Percentiles rank a stretch among this genome's conserved stretches.
These are phyloP conservation scores for Eugnorisma glareosa DNA, from an alignment of 2,888 invertebrate species.

Conservation along the genomic window DNA sequence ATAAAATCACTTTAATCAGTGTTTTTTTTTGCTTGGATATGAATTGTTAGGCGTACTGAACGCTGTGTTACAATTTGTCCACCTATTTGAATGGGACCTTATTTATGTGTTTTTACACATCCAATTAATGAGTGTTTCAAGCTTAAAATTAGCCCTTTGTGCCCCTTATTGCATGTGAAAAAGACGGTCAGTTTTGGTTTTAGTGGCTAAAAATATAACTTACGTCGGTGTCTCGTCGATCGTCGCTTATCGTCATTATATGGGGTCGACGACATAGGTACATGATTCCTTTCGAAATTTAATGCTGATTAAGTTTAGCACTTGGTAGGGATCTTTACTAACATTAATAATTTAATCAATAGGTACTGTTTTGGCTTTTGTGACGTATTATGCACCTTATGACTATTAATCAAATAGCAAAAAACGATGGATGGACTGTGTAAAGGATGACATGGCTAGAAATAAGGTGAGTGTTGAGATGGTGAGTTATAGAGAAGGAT, in stretches of 20 bases:
- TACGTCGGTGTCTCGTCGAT: not conserved
- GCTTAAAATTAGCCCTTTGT: not conserved
- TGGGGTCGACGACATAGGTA: not conserved
- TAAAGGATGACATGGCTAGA: not conserved
- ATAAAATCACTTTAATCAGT: too few relatives aligned
- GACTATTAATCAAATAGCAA: not conserved
- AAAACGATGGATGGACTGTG: not conserved
- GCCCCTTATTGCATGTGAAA: not conserved
- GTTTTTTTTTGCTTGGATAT: too few relatives aligned
- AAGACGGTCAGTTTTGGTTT: not conserved
- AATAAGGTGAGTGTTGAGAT: not conserved
- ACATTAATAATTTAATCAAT: not conserved
- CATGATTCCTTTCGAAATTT: not conserved
- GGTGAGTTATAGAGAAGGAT: not conserved
- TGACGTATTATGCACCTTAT: not conserved
- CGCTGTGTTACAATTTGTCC: too few relatives aligned
- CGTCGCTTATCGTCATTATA: not conserved
- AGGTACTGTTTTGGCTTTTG: not conserved
- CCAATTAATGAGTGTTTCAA: not conserved
- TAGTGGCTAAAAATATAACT: not conserved
- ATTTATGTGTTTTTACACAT: too few relatives aligned
- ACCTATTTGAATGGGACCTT: too few relatives aligned
- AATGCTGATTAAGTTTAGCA: not conserved
- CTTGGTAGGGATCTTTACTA: not conserved
- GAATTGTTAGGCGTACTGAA: too few relatives aligned